Percentiles rank a stretch among this genome's conserved stretches.
Conservation (phyloP, 2,113 vertebrate genomes). For the Turdus rufiventris region DNA sequence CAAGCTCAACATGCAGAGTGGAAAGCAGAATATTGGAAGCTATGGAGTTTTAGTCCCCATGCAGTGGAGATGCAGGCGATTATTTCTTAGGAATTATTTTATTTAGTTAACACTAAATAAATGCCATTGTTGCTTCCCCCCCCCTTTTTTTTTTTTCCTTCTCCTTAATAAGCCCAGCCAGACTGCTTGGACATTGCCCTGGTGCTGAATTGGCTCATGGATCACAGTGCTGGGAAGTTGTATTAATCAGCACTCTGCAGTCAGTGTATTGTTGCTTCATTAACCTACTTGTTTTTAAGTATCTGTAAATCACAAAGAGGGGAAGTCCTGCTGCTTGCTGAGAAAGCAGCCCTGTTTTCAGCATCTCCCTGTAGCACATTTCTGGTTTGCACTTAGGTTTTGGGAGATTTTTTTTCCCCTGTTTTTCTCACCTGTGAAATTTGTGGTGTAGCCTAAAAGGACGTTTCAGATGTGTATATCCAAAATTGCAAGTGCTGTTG, state of each 20-base stretch:
- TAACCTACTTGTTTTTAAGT: conserved; percentile 68
- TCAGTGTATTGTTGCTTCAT: conserved; percentile 56
- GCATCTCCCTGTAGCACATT: background rate
- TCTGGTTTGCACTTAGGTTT: background rate
- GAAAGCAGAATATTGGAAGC: background rate
- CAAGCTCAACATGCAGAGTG: background rate
- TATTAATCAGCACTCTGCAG: conserved; percentile 53
- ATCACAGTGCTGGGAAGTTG: conserved; percentile 17
- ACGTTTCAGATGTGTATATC: background rate
- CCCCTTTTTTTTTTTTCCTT: background rate
- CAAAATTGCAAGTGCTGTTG: conserved; percentile 35
- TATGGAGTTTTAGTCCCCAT: accelerated
- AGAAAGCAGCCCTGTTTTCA: conserved; percentile 28
- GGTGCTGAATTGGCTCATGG: background rate
- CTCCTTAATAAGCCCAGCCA: background rate
- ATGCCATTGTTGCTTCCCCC: background rate
- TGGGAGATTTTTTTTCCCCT: background rate
- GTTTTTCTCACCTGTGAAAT: background rate
- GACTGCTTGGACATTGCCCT: background rate
- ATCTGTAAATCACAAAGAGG: conserved; percentile 56
- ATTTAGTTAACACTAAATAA: background rate
- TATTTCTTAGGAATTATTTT: background rate
- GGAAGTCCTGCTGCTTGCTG: conserved; percentile 54
- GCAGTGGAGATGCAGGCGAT: background rate
- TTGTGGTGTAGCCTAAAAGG: background rate